Percentiles rank a stretch among this genome's conserved stretches.
Conservation (phyloP, 2,888 invertebrate species). For the Pinctada fucata region DNA sequence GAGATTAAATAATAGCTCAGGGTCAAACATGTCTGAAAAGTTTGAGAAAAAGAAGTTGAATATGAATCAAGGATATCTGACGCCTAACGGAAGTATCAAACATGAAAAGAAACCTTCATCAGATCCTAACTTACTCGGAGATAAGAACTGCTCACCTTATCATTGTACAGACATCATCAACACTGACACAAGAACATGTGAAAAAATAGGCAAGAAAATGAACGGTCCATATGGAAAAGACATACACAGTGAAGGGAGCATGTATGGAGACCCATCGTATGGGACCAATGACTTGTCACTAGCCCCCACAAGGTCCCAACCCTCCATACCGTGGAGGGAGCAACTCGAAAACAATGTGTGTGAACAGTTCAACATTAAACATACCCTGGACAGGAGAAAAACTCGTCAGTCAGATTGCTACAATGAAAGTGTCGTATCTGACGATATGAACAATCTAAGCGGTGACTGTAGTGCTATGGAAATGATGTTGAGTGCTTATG, state of each 20-base stretch:
- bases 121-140: slow-evolving; percentile 7
- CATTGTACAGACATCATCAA: slow-evolving; percentile 54
- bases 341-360: background rate
- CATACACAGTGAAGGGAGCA: slow-evolving; percentile 24
- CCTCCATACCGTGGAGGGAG: background rate
- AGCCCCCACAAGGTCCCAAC: background rate
- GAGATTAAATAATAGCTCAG: background rate
- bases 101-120: slow-evolving; percentile 2
- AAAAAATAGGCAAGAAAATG: slow-evolving; percentile 11
- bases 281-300: slow-evolving; percentile 31
- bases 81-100: background rate
- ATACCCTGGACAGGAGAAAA: slow-evolving; percentile 19
- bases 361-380: slow-evolving; percentile 30
- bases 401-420: background rate
- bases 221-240: slow-evolving; percentile 9
- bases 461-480: background rate
- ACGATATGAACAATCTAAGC: background rate
- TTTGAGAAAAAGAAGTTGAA: background rate
- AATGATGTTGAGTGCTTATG: background rate
- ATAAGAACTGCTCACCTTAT: slow-evolving; percentile 41
- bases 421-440: background rate
- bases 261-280: slow-evolving; percentile 29
- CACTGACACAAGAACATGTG: slow-evolving; percentile 22
- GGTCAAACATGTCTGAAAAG: background rate
- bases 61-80: background rate